Base-by-base conservation (phyloP, 2,888 invertebrate genomes). In the Cephonodes hylas region DNA sequence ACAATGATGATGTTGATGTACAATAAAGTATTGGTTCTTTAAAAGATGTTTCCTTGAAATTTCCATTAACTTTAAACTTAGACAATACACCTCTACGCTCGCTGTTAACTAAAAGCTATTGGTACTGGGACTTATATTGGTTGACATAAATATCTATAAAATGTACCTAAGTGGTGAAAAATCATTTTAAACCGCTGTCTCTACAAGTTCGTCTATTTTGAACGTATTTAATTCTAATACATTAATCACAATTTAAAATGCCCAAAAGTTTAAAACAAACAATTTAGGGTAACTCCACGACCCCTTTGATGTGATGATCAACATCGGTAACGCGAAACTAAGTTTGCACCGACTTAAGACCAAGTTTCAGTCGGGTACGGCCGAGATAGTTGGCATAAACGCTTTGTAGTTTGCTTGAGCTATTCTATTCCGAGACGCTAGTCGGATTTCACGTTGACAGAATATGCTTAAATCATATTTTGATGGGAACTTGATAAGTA, bases 251-350 rank as follows among this genome's bases (percentile, higher is more conserved):
- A 58, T 38, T 22, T 38, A 20, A 42, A 42, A 58, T 38, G 1
- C n/a, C 3, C 15, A 23, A 42, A 20, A 6, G 7, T 58, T 46
- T 27, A 25, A 27, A 27, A 22, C 34, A 59, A 59, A 45, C 27
- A 64, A 56, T 61, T 58, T 61, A 60, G 58, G 63, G 59, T 60
- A 44, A 27, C 27, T 58, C 53, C 59, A 63, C 63, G 61, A 44
- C 60, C 56, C 61, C 71, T 78, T 77, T 81, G 76, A 76, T 65
- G 64, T 64, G 64, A 72, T 75, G 71, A 78, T 81, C 75, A 77
- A 71, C 68, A n/a, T 38, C 38, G 67, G 59, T 68, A 45, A 45
- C 60, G 64, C 65, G 60, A 67, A 62, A 64, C 64, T 61, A 67
- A 72, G 67, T 69, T 64, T 31, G 60, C 53, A 46, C 27, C 58